A percentile compares a stretch with the other conserved stretches of the same genome.
Evolutionary conservation across 2,888 invertebrate genomes (phyloP).

Genomic region (Abscondita cerata): DNA sequence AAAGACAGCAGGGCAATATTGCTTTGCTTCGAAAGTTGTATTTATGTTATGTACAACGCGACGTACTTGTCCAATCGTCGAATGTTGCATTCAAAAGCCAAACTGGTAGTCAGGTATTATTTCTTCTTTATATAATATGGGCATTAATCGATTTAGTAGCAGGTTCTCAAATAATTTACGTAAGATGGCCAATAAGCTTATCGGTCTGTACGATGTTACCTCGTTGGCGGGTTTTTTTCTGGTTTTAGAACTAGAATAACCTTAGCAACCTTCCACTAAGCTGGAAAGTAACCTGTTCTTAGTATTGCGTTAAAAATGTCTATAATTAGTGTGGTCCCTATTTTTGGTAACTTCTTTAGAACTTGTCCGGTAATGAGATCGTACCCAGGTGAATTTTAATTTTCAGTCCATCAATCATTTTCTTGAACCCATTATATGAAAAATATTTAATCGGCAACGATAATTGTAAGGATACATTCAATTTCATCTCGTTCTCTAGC

Average conservation of each 20-base stretch:
- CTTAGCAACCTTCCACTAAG: slow-evolving; percentile 5
- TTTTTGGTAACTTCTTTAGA: slow-evolving; percentile 4
- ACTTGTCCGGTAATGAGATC: slow-evolving; percentile 1
- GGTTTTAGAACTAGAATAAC: slow-evolving; percentile 6
- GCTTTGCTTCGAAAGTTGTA: slow-evolving; percentile 13
- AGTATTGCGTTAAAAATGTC: slow-evolving; percentile 9
- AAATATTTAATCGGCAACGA: slow-evolving; percentile 12
- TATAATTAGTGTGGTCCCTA: background rate
- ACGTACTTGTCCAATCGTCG: slow-evolving; percentile 7
- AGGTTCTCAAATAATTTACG: slow-evolving; percentile 14
- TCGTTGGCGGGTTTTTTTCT: slow-evolving; percentile 3
- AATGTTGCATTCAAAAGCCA: background rate
- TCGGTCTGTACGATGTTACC: slow-evolving; percentile 3
- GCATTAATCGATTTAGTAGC: slow-evolving; percentile 5
- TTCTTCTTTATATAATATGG: slow-evolving; percentile 8
- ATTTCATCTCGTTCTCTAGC: slow-evolving; percentile 8
- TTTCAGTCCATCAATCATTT: slow-evolving; percentile 1
- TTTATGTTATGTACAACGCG: slow-evolving; percentile 12
- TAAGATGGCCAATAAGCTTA: no score
- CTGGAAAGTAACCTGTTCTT: slow-evolving; percentile 9
- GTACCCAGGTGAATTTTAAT: slow-evolving; percentile 8
- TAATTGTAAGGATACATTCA: slow-evolving; percentile 11
- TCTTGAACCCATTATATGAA: slow-evolving; percentile 1
- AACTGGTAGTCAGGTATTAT: slow-evolving; percentile 8
- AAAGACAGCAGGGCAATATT: slow-evolving; percentile 11